Percentiles rank a stretch among this genome's conserved stretches.
phyloP scores from a whole-genome alignment of 2,888 invertebrate species.

The Strigamia crassipes region DNA sequence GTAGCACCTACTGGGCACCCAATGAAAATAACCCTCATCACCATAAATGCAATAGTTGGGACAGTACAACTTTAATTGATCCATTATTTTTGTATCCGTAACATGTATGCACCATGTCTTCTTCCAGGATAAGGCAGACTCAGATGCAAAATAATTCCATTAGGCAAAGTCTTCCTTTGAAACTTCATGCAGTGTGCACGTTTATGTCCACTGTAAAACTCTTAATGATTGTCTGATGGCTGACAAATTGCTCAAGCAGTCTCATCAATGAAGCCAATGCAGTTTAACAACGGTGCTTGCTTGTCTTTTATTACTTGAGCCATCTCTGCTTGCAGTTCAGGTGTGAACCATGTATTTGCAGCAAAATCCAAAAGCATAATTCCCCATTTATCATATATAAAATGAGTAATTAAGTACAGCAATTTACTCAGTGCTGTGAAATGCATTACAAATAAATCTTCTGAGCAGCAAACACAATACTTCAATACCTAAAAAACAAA shows the following conservation, averaged over 20 bases:
- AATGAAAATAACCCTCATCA: background rate
- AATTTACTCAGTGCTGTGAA: background rate
- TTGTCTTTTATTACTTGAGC: background rate
- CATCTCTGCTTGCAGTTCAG: background rate
- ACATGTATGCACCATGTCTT: background rate
- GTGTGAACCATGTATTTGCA: background rate
- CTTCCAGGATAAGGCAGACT: background rate
- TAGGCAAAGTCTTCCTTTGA: constrained; percentile 10
- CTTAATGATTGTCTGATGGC: background rate
- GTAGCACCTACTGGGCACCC: too few species aligned
- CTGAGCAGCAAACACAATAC: background rate
- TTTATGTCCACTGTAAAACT: constrained; percentile 27
- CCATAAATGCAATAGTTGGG: background rate
- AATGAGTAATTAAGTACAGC: background rate
- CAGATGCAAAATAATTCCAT: background rate
- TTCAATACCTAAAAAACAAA: background rate
- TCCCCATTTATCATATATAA: background rate
- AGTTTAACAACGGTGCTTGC: background rate
- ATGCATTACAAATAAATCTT: background rate
- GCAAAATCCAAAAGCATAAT: background rate
- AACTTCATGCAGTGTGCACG: constrained; percentile 15
- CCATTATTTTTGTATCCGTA: background rate
- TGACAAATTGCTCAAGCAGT: constrained; percentile 5
- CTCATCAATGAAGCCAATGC: constrained; percentile 38
- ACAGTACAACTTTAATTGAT: background rate